Conservation (phyloP, 1,140 invertebrate genomes). For the Copidosoma floridanum region DNA sequence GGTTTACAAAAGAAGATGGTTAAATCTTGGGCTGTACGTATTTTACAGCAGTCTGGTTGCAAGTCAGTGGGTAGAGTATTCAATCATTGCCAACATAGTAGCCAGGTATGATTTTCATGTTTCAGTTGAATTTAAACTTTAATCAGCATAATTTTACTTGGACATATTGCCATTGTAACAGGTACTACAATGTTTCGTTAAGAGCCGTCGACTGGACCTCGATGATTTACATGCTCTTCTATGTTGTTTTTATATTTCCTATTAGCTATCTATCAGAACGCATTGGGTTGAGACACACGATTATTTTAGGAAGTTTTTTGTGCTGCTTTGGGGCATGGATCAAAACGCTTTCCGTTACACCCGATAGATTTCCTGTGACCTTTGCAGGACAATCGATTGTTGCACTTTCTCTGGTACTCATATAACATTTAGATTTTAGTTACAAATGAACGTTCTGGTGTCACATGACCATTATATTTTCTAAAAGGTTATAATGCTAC, state of each 20-base stretch:
- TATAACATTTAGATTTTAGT: too few relatives aligned
- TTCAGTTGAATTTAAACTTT: too few relatives aligned
- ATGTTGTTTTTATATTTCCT: conserved; percentile 69
- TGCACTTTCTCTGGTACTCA: conserved; percentile 62
- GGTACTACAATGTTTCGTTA: conserved; percentile 58
- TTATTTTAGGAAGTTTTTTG: conserved; percentile 46
- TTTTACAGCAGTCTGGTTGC: conserved; percentile 57
- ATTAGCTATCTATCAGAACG: conserved; percentile 64
- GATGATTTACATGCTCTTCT: conserved; percentile 71
- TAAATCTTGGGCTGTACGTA: conserved; percentile 62
- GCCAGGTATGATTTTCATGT: conserved; percentile 37
- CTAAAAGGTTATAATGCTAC: too few relatives aligned
- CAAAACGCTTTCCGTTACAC: conserved; percentile 39
- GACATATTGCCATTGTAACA: conserved; percentile 13
- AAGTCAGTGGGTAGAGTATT: conserved; percentile 62
- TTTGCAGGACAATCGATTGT: conserved; percentile 68
- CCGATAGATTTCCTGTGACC: conserved; percentile 61
- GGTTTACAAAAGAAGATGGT: conserved; percentile 58
- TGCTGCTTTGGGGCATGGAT: conserved; percentile 39
- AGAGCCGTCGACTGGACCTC: conserved; percentile 68
- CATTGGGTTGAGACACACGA: conserved; percentile 46
- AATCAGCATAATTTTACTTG: too few relatives aligned
- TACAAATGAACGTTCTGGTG: too few relatives aligned
- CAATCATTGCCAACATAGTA: conserved; percentile 59
- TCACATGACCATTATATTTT: too few relatives aligned